Conservation (phyloP, 2,113 vertebrate species). For the Elephantulus edwardii region DNA sequence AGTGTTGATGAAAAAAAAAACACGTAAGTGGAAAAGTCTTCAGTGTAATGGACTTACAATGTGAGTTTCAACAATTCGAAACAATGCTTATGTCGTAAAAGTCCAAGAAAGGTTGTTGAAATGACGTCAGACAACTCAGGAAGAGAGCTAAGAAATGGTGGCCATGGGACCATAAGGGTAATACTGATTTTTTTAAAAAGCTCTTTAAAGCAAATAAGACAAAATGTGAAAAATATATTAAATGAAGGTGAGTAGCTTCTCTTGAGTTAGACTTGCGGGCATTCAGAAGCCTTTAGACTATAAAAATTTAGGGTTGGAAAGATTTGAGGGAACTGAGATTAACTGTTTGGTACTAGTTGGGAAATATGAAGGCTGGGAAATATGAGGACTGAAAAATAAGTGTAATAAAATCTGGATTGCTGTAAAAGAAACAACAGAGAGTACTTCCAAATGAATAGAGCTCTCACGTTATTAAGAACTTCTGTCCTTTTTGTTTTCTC, state of each 20-base stretch:
- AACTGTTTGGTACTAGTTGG: background rate
- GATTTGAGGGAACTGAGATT: background rate
- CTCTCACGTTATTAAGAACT: background rate
- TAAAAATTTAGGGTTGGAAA: background rate
- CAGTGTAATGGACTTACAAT: background rate
- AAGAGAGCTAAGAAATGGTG: rapidly evolving
- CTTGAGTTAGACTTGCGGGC: background rate
- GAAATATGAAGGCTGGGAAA: background rate
- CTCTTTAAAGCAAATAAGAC: background rate
- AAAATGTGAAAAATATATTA: background rate
- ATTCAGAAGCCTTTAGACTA: background rate
- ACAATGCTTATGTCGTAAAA: background rate
- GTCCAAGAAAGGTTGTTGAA: background rate
- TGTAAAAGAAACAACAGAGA: background rate
- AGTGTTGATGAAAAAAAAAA: background rate
- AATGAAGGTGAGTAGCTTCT: background rate
- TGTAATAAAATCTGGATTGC: too few relatives aligned
- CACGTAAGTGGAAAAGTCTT: background rate
- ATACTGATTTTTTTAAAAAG: background rate
- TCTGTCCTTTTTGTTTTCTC: background rate
- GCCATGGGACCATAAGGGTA: rapidly evolving
- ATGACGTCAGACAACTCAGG: too few relatives aligned
- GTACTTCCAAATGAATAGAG: background rate
- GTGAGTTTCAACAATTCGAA: background rate
- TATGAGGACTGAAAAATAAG: too few relatives aligned